Conservation (phyloP, 2,888 invertebrate genomes). For the Pseudococcus jackbeardsleyi region DNA sequence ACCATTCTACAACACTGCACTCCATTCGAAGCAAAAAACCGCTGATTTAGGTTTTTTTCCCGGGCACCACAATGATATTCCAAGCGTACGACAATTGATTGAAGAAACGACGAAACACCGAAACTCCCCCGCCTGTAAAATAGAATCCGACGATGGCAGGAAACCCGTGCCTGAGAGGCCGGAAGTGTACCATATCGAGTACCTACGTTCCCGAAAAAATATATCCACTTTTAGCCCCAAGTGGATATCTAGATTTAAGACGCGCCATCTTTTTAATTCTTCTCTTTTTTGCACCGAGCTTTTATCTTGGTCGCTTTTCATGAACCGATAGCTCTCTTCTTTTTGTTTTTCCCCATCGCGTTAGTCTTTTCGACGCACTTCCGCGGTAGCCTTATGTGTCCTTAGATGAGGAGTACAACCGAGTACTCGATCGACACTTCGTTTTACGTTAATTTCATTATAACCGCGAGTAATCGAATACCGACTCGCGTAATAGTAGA, state of each 20-base stretch:
- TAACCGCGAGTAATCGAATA: constrained; percentile 3
- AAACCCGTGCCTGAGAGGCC: constrained; percentile 47
- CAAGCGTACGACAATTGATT: neutral
- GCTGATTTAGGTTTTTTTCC: neutral
- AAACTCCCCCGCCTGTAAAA: neutral
- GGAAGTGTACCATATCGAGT: neutral
- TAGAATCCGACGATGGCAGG: neutral
- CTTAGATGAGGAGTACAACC: neutral
- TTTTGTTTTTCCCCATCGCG: neutral
- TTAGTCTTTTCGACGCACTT: neutral
- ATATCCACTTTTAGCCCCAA: neutral
- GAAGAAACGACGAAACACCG: neutral
- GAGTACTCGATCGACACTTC: constrained; percentile 8
- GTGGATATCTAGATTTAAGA: constrained; percentile 47
- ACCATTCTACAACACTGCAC: too few species aligned
- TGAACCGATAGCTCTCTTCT: neutral
- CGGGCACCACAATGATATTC: neutral
- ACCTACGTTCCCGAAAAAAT: constrained; percentile 4
- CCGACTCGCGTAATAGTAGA: neutral
- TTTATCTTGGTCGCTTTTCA: constrained; percentile 24
- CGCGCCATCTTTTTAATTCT: constrained; percentile 8
- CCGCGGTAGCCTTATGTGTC: neutral
- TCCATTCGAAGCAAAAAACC: neutral
- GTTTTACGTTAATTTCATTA: constrained; percentile 22
- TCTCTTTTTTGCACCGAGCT: constrained; percentile 1